Conservation (phyloP, 2,113 vertebrate species). For the Gobius niger region DNA sequence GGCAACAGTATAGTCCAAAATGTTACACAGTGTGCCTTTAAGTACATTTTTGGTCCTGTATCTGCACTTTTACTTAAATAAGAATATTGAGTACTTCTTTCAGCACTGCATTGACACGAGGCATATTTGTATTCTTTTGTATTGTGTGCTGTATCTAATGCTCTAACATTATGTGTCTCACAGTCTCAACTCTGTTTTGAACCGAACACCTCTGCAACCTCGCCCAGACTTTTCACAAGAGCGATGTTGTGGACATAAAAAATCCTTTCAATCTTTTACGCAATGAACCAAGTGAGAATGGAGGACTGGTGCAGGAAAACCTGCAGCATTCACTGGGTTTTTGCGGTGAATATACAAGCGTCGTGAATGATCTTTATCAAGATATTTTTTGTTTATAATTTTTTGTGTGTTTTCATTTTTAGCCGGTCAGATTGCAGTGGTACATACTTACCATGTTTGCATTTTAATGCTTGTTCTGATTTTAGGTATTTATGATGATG, state of each 20-base stretch:
- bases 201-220: background rate
- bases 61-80: too few relatives aligned
- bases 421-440: background rate
- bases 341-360: background rate
- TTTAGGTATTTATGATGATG: conserved; percentile 9
- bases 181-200: too few relatives aligned
- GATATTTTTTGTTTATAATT: background rate
- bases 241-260: background rate
- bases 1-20: too few relatives aligned
- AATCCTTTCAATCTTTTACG: background rate
- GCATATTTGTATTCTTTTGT: too few relatives aligned
- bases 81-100: too few relatives aligned
- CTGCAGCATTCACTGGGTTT: background rate
- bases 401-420: background rate
- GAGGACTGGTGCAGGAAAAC: background rate
- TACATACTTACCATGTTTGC: background rate
- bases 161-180: too few relatives aligned
- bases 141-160: too few relatives aligned
- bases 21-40: too few relatives aligned
- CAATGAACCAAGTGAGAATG: background rate
- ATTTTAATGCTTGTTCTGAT: background rate
- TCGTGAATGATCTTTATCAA: background rate
- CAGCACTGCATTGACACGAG: too few relatives aligned
- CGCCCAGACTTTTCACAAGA: background rate
- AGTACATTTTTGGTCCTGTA: too few relatives aligned